A percentile compares a stretch with the other conserved stretches of the same genome.
Evolutionary conservation across 2,113 vertebrate genomes (phyloP).

Genomic region (Megalops atlanticus): DNA sequence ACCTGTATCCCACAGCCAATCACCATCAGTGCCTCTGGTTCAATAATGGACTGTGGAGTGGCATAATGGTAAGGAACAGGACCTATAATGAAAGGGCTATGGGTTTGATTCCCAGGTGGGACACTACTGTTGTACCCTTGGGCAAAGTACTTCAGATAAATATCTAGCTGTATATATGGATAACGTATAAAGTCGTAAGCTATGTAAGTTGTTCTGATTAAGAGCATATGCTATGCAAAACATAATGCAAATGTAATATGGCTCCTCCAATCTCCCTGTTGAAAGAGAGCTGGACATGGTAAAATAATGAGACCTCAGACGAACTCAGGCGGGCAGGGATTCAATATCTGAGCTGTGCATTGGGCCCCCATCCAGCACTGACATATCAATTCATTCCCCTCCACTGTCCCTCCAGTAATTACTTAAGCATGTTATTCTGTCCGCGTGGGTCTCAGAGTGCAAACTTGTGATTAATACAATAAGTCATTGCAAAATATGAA

Average conservation of each 20-base stretch:
- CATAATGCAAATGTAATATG: too few species aligned
- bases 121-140: too few species aligned
- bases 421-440: slow-evolving; percentile 47
- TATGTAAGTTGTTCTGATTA: too few species aligned
- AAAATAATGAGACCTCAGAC: slow-evolving; percentile 68
- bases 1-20: slow-evolving; percentile 26
- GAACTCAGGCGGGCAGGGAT: slow-evolving; percentile 39
- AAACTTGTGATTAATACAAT: slow-evolving; percentile 52
- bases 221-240: too few species aligned
- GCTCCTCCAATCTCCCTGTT: slow-evolving; percentile 47
- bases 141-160: too few species aligned
- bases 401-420: slow-evolving; percentile 54
- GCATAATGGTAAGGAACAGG: too few species aligned
- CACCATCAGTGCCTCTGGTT: slow-evolving; percentile 48
- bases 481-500: slow-evolving; percentile 49
- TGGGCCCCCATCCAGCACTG: slow-evolving; percentile 62
- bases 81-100: too few species aligned
- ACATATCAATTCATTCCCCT: slow-evolving; percentile 63
- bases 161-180: too few species aligned
- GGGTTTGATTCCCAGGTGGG: too few species aligned
- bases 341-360: slow-evolving; percentile 64
- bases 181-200: too few species aligned
- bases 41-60: too few species aligned
- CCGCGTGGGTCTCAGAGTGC: slow-evolving; percentile 38
- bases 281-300: slow-evolving; percentile 65